Evolutionary conservation across 2,113 vertebrate species (phyloP), one percentile per base, ranked within the genome.

Genomic region (Gallinago paraguaiae): DNA sequence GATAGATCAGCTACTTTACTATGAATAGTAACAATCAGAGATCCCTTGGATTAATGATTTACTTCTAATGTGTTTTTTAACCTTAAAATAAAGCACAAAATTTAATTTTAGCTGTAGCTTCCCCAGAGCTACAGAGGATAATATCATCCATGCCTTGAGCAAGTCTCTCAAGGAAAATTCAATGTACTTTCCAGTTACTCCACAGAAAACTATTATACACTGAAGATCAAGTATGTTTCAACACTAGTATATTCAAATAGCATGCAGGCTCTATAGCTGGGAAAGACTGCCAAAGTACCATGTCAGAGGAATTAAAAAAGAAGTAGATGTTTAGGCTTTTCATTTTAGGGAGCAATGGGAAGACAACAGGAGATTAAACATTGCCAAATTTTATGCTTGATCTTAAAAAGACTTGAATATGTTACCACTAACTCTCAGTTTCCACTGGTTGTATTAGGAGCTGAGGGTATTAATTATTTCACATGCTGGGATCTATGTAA

Each of bases 51-150:
- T 96, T 94, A 97, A 94, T 90, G 7, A 94, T 97, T 96, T 91
- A 96, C 88, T 64, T 84, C 25, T 89, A 83, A 97, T 91, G 81
- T 45, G 41, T 33, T 95, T 86, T 95, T 91, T 91, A 94, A 91
- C 92, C 93, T 96, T 77, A 94, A 97, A 96, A 94, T 86, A 90
- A 51, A 93, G 12, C 50, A 83, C 35, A 57, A 39, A 24, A 39
- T 64, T 46, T 94, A 61, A 60, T 94, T 96, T 95, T 91, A 93
- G 59, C 56, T 48, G 30, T 82, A 75, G 65, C 56, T 93, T 89
- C 79, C 51, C 35, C 2, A 1, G 27, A 86, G 76, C 33, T 90
- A 71, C 27, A 64, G 63, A 83, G 60, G 39, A 83, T 86, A 71
- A 71, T 70, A 60, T 8, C 18, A 95, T 86, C 76, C 72, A 60